These are phyloP conservation scores for Pyrocoelia pectoralis DNA, from an alignment of 2,888 invertebrate species.

Conservation along the genomic window DNA sequence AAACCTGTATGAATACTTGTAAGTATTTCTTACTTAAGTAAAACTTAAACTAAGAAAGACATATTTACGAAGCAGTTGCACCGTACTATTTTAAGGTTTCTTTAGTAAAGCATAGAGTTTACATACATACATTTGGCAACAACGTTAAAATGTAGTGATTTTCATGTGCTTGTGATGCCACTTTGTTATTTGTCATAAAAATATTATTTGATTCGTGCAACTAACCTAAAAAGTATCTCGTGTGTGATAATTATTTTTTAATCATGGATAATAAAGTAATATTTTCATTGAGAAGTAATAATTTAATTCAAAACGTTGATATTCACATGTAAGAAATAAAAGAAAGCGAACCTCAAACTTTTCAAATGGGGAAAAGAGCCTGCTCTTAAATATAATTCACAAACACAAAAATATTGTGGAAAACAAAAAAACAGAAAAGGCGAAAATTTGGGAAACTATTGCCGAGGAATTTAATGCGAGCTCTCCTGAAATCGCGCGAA, in stretches of 20 bases:
- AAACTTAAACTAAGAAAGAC: too few relatives aligned
- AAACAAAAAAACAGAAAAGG: background rate
- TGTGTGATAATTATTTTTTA: background rate
- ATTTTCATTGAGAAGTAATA: background rate
- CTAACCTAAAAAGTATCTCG: too few relatives aligned
- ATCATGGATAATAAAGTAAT: conserved; percentile 2
- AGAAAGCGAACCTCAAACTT: background rate
- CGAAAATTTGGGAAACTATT: background rate
- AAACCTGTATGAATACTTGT: too few relatives aligned
- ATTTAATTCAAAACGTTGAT: conserved; percentile 2
- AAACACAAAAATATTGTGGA: background rate
- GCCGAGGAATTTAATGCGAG: background rate
- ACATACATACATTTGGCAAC: too few relatives aligned
- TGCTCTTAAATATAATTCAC: conserved; percentile 3
- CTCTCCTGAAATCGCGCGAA: background rate
- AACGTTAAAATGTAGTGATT: too few relatives aligned
- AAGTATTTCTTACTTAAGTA: too few relatives aligned
- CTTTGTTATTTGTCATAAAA: too few relatives aligned
- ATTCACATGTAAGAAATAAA: background rate
- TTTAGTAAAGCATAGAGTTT: too few relatives aligned
- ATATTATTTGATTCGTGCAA: too few relatives aligned
- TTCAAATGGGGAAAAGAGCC: background rate
- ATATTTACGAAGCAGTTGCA: too few relatives aligned
- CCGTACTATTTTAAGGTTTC: too few relatives aligned
- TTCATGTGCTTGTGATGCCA: too few relatives aligned